Evolutionary conservation across 2,888 invertebrate genomes (phyloP).

Genomic region (Heliothis peltigera): DNA sequence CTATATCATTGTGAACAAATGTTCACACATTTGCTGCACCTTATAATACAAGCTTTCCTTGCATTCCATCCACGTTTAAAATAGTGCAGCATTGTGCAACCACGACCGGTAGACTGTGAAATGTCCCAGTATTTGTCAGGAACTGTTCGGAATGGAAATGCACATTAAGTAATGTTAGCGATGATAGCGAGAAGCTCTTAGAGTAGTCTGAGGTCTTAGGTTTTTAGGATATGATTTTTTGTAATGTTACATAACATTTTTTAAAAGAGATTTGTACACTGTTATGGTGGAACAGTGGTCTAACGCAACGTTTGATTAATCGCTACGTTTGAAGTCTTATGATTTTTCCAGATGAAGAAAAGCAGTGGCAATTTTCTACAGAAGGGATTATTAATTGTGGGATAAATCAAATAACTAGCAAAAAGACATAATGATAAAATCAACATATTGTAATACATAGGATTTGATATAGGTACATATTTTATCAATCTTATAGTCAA

Average conservation of each 20-base stretch:
- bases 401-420: too few species aligned
- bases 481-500: too few species aligned
- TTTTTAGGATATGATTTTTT: constrained; percentile 15
- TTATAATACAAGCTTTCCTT: constrained; percentile 67
- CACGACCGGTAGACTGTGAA: constrained; percentile 86
- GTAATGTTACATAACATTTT: neutral
- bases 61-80: constrained; percentile 62
- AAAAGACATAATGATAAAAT: too few species aligned
- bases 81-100: constrained; percentile 69
- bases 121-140: constrained; percentile 81
- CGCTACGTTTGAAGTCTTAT: too few species aligned
- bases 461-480: too few species aligned
- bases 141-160: constrained; percentile 64
- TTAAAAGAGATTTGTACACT: neutral
- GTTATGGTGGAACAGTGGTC: too few species aligned
- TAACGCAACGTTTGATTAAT: too few species aligned
- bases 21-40: constrained; percentile 56
- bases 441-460: too few species aligned
- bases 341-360: too few species aligned
- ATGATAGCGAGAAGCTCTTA: constrained; percentile 61
- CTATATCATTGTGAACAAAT: constrained; percentile 59
- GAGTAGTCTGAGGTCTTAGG: constrained; percentile 44
- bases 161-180: constrained; percentile 63
- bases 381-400: too few species aligned
- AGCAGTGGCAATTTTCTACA: too few species aligned